Evolutionary conservation across 2,797 vertebrate genomes (phyloP).

Genomic region (Sebastes glaucus): DNA sequence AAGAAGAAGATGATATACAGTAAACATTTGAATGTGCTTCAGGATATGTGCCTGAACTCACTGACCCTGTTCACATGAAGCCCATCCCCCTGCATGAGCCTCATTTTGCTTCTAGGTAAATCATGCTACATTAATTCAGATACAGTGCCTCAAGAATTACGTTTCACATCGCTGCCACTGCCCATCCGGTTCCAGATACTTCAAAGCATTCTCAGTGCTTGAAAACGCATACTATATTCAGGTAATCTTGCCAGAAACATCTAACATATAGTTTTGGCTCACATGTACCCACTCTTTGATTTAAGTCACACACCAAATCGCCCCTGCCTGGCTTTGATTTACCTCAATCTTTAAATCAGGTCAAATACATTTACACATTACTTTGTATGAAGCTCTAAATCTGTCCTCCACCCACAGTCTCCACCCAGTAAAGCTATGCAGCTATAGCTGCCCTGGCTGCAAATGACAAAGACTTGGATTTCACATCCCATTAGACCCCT

Average conservation of each 20-base stretch:
- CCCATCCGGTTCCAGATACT: background rate
- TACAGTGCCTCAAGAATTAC: constrained; percentile 4
- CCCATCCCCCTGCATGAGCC: background rate
- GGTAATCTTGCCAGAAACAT: constrained; percentile 10
- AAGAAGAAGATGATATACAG: background rate
- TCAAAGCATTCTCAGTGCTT: constrained; percentile 27
- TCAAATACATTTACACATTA: constrained; percentile 34
- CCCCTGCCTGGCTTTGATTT: constrained; percentile 40
- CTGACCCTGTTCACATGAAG: background rate
- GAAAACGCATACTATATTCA: constrained; percentile 15
- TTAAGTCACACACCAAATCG: constrained; percentile 15
- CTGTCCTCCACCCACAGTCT: constrained; percentile 10
- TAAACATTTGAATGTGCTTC: background rate
- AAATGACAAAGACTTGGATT: constrained; percentile 55
- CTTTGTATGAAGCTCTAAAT: constrained; percentile 49
- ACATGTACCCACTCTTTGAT: background rate
- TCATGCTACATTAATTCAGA: constrained; percentile 9
- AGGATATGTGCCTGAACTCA: background rate
- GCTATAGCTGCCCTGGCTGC: constrained; percentile 7
- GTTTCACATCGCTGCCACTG: constrained; percentile 14
- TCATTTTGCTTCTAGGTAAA: constrained; percentile 6
- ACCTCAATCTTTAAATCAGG: constrained; percentile 18
- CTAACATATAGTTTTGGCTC: constrained; percentile 7
- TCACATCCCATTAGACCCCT: constrained; percentile 43
- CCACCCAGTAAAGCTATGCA: constrained; percentile 44